These are phyloP conservation scores for Drosophila lacicola DNA, from an alignment of 2,888 invertebrate genomes.

Conservation along the genomic window DNA sequence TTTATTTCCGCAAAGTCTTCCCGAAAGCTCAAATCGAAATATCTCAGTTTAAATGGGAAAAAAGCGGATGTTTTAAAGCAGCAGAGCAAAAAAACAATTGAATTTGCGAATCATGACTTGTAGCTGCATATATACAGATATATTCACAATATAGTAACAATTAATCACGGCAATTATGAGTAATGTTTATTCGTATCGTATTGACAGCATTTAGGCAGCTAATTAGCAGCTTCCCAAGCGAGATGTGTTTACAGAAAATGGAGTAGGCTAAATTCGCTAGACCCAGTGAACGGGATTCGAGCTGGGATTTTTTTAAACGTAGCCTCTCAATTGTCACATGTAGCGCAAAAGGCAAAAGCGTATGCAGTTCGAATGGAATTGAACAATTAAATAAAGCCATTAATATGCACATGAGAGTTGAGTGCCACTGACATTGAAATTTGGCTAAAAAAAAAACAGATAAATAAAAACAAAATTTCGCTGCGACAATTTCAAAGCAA, in stretches of 20 bases:
- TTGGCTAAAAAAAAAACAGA: conserved; percentile 49
- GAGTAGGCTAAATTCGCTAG: background rate
- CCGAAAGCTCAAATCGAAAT: no score
- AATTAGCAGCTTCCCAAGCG: background rate
- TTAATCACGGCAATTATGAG: background rate
- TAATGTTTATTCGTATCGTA: background rate
- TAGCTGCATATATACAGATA: no score
- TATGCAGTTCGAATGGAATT: conserved; percentile 13
- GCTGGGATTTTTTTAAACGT: background rate
- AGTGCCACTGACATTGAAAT: conserved; percentile 76
- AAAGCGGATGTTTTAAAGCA: no score
- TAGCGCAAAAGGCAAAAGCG: background rate
- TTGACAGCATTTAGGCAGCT: background rate
- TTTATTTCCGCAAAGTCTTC: no score
- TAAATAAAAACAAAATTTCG: conserved; percentile 51
- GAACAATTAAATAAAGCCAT: conserved; percentile 35
- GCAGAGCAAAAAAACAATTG: no score
- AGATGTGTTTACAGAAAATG: background rate
- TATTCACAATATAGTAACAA: no score
- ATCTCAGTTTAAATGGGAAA: no score
- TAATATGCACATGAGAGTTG: conserved; percentile 65
- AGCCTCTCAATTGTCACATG: conserved; percentile 1
- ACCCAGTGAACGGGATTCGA: background rate
- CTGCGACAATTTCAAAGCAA: conserved; percentile 58
- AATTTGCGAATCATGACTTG: no score